Evolutionary conservation across 2,113 vertebrate genomes (phyloP).

Genomic region (Centrocercus urophasianus): DNA sequence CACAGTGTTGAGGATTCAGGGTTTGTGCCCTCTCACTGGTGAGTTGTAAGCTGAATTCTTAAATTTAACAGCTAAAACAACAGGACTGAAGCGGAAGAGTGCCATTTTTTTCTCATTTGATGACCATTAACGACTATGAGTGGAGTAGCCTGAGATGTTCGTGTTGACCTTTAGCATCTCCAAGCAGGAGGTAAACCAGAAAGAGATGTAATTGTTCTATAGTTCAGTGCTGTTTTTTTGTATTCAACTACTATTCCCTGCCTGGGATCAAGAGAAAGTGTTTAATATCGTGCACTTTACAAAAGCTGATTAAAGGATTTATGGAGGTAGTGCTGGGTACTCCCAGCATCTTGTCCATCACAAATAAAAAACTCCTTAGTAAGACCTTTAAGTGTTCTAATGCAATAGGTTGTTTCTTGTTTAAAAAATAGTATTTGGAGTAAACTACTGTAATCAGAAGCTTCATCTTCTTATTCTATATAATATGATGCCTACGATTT

Average conservation of each 20-base stretch:
- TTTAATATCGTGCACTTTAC: background rate
- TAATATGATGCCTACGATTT: background rate
- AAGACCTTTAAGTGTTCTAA: background rate
- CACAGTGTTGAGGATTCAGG: background rate
- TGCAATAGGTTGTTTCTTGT: background rate
- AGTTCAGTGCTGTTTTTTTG: background rate
- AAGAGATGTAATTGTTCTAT: background rate
- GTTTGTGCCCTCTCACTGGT: background rate
- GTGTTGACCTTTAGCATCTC: background rate
- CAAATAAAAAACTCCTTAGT: background rate
- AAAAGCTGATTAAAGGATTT: background rate
- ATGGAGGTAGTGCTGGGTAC: background rate
- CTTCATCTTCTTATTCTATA: background rate
- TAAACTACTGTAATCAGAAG: background rate
- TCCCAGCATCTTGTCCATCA: background rate
- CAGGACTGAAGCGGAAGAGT: background rate
- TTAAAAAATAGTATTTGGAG: background rate
- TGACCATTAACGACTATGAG: background rate
- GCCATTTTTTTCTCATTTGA: background rate
- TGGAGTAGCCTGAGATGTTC: background rate
- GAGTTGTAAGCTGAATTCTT: background rate
- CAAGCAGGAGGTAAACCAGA: background rate
- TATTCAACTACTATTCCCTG: background rate
- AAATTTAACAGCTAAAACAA: background rate
- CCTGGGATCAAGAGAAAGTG: background rate